phyloP scores from a whole-genome alignment of 1,140 invertebrate species.

The Drosophila ambigua region DNA sequence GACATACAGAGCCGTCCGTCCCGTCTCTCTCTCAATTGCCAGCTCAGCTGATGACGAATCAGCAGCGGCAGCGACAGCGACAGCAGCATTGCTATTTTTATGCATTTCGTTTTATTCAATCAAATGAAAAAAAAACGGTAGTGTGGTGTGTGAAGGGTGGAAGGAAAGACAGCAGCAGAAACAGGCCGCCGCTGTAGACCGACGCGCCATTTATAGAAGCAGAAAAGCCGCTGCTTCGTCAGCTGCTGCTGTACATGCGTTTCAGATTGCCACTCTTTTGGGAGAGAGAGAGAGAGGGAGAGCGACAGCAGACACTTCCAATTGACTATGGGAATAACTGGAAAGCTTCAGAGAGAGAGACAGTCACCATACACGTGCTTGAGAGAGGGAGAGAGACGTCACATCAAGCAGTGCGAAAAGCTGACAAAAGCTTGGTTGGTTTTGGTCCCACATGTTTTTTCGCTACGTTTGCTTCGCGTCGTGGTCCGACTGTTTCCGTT shows the following conservation, averaged over 20 bases:
- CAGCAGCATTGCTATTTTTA: slow-evolving; percentile 75
- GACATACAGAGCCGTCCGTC: slow-evolving; percentile 12
- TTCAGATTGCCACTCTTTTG: too few species aligned
- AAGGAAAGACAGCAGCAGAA: slow-evolving; percentile 19
- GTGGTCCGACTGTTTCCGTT: slow-evolving; percentile 65
- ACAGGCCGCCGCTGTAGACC: slow-evolving; percentile 22
- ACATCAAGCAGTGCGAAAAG: slow-evolving; percentile 20
- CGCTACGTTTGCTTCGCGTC: slow-evolving; percentile 41
- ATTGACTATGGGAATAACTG: slow-evolving; percentile 44
- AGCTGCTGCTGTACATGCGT: slow-evolving; percentile 54
- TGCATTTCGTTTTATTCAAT: slow-evolving; percentile 78
- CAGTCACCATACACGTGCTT: slow-evolving; percentile 45
- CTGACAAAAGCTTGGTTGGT: slow-evolving; percentile 53
- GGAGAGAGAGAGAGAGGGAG: slow-evolving; percentile 24
- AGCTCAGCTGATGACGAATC: slow-evolving; percentile 79
- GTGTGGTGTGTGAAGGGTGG: slow-evolving; percentile 28
- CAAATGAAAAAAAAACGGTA: slow-evolving; percentile 49
- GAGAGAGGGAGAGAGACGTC: slow-evolving; percentile 34
- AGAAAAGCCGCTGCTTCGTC: slow-evolving; percentile 18
- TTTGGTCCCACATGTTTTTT: slow-evolving; percentile 76
- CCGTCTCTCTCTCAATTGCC: slow-evolving; percentile 38
- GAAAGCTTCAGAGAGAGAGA: slow-evolving; percentile 69
- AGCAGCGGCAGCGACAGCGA: slow-evolving; percentile 18
- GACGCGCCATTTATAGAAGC: slow-evolving; percentile 78
- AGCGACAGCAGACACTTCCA: slow-evolving; percentile 36